Evolutionary conservation across 2,888 invertebrate species (phyloP), one percentile per base, ranked within the genome.

Genomic region (Netelia inedita): DNA sequence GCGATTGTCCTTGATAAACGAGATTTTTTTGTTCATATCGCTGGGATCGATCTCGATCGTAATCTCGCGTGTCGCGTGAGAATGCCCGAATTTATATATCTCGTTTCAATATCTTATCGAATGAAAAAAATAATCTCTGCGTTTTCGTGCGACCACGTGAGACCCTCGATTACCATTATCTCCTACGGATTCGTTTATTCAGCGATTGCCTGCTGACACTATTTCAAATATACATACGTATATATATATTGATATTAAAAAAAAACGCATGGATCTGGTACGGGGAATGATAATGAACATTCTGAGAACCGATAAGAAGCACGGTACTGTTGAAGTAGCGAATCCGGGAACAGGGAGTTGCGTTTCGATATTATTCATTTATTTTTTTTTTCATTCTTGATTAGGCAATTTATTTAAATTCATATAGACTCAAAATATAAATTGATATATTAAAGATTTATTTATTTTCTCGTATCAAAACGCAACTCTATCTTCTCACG

Each of bases 111-210:
- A 0, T 8, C 11, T 8, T 72, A 41, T 57, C 19, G 23, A 73
- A 1, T 0, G 6, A 35, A 8, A 35, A 3, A 35, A 28, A 5
- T 28, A 28, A 6, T 35, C 35, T 6, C 6, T 1, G 6, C 1
- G 35, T 35, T 35, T 6, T 35, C 35, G 6, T 5, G 6, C 35
- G 35, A 35, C 8, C 35, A 35, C 35, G 35, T 11, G 23, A 35
- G 6, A 46, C 50, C 19, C n/a, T 19, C 57, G 1, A 35, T 35
- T 41, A n/a, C 61, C 53, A 59, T 69, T 21, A 46, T 46, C 59
- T 35, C 11, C 41, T 28, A 68, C 79, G 83, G 83, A 83, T 83
- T 83, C 83, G 83, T 72, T 76, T 76, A 63, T 80, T 83, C 83
- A 74, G 53, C 83, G 71, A 79, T 83, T 71, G 74, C 68, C 74